Percentiles rank a stretch among this genome's conserved stretches.
phyloP scores from a whole-genome alignment of 92 coral and sea anemone genomes.

The Phymanthus crucifer region DNA sequence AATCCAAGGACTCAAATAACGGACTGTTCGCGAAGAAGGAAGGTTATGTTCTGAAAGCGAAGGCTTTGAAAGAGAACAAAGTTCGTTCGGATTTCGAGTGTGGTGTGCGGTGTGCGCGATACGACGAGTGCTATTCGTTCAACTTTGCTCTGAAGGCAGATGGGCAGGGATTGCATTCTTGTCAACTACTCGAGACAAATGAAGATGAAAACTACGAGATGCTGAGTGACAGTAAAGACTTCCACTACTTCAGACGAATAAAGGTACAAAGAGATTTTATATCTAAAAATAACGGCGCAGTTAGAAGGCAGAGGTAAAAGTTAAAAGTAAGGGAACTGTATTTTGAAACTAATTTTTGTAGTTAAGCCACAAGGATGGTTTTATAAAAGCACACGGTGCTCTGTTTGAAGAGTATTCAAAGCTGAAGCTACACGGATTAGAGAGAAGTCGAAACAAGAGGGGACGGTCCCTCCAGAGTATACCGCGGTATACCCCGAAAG shows the following conservation, averaged over 20 bases:
- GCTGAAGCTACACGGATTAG: no score
- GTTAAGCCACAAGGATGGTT: no score
- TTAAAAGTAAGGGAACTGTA: no score
- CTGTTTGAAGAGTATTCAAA: no score
- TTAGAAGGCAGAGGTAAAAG: no score
- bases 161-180: background rate
- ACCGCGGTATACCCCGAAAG: no score
- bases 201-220: background rate
- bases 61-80: background rate
- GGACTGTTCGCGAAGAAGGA: background rate
- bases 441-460: no score
- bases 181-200: slow-evolving; percentile 1
- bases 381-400: no score
- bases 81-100: slow-evolving; percentile 4
- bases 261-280: no score
- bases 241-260: slow-evolving; percentile 7
- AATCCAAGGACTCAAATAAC: background rate
- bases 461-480: no score
- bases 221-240: background rate
- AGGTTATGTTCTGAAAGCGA: background rate
- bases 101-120: slow-evolving; percentile 1
- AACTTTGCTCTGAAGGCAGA: background rate
- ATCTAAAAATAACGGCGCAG: no score
- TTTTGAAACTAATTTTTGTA: no score
- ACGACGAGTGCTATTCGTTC: slow-evolving; percentile 4